These are phyloP conservation scores for Lithobates sylvaticus DNA, from an alignment of 2,797 vertebrate species.

Conservation along the genomic window DNA sequence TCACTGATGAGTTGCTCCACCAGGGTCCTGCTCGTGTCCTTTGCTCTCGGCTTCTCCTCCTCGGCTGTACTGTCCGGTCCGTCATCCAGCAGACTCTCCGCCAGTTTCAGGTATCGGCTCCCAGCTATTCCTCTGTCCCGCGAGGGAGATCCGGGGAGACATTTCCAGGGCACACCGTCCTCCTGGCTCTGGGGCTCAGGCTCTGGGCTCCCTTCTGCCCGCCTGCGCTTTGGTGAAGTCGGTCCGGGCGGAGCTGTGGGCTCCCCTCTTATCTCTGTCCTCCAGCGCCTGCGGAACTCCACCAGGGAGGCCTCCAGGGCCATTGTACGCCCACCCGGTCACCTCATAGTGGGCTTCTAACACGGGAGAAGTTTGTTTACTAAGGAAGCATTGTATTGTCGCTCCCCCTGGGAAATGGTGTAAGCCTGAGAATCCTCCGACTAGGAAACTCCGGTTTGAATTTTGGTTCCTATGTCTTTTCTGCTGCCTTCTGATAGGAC, in stretches of 20 bases:
- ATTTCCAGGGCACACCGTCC: background rate
- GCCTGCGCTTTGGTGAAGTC: slow-evolving; percentile 37
- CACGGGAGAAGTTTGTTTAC: background rate
- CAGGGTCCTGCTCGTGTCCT: slow-evolving; percentile 60
- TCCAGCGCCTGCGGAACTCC: slow-evolving; percentile 71
- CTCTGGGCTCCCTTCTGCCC: slow-evolving; percentile 25
- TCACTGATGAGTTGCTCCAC: slow-evolving; percentile 79
- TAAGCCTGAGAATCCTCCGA: background rate
- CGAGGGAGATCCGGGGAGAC: background rate
- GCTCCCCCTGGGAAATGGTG: background rate
- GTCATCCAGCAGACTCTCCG: slow-evolving; percentile 69
- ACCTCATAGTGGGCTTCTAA: background rate
- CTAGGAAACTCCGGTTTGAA: background rate
- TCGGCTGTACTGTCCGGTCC: slow-evolving; percentile 36
- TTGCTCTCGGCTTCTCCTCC: background rate
- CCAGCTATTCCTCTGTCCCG: background rate
- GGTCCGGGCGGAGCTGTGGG: background rate
- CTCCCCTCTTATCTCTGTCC: slow-evolving; percentile 69
- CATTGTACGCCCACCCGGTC: background rate
- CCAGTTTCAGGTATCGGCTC: slow-evolving; percentile 64
- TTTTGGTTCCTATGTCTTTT: background rate
- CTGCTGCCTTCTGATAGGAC: too few relatives aligned
- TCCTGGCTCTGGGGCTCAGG: background rate
- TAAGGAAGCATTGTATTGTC: background rate
- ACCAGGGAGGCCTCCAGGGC: slow-evolving; percentile 62